Percentiles rank a stretch among this genome's conserved stretches.
These are phyloP conservation scores for Micromussa lordhowensis DNA, from an alignment of 92 coral and sea anemone species.

Conservation along the genomic window DNA sequence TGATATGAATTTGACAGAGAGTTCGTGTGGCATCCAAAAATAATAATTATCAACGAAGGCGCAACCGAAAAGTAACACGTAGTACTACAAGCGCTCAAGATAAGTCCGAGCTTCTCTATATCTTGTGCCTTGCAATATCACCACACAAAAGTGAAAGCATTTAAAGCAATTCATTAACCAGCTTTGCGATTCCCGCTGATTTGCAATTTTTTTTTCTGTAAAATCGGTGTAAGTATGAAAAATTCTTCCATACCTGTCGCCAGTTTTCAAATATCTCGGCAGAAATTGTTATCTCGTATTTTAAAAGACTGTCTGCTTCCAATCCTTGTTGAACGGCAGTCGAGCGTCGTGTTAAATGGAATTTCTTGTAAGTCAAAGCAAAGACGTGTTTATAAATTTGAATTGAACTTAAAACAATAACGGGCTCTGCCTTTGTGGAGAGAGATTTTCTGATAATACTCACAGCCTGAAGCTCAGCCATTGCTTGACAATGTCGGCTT, in stretches of 20 bases:
- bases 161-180: background rate
- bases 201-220: background rate
- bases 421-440: constrained; percentile 1
- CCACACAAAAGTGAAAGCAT: background rate
- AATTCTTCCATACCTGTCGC: constrained; percentile 3
- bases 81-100: background rate
- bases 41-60: background rate
- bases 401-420: constrained; percentile 23
- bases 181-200: background rate
- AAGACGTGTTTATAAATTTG: background rate
- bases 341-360: constrained; percentile 13
- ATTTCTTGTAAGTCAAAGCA: constrained; percentile 11
- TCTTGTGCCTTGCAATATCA: background rate
- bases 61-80: background rate
- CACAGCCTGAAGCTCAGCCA: background rate
- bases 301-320: background rate
- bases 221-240: background rate
- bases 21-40: background rate
- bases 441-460: constrained; percentile 19
- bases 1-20: background rate
- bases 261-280: background rate
- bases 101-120: background rate
- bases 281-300: background rate
- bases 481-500: background rate
- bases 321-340: background rate